These are phyloP conservation scores for Erpetoichthys calabaricus DNA, from an alignment of 2,797 vertebrate genomes.

Conservation along the genomic window DNA sequence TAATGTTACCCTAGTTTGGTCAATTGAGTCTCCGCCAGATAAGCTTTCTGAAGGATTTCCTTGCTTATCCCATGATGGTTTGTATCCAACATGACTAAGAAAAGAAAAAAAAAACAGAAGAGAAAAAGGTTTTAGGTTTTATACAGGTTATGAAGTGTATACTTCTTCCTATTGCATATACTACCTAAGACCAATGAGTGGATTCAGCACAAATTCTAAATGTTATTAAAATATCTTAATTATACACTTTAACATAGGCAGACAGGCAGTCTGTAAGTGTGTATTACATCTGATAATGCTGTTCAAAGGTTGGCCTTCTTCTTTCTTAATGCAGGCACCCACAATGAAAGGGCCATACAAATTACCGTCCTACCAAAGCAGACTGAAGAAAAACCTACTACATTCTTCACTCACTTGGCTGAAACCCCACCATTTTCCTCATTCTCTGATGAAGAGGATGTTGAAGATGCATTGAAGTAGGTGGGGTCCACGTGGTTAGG, in stretches of 20 bases:
- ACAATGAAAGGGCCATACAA: too few relatives aligned
- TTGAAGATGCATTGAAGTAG: slow-evolving; percentile 68
- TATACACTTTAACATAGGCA: too few relatives aligned
- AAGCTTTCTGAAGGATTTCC: slow-evolving; percentile 52
- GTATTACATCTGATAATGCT: too few relatives aligned
- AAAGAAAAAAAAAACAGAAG: slow-evolving; percentile 14
- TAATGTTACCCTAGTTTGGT: slow-evolving; percentile 68
- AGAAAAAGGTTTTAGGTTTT: background rate
- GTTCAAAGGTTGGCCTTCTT: too few relatives aligned
- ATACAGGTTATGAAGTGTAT: background rate
- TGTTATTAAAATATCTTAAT: too few relatives aligned
- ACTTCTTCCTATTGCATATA: background rate
- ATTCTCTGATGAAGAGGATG: slow-evolving; percentile 76
- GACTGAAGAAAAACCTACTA: background rate
- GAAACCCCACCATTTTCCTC: slow-evolving; percentile 68
- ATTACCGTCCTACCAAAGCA: too few relatives aligned
- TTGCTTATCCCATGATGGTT: slow-evolving; percentile 66
- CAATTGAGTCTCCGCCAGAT: slow-evolving; percentile 51
- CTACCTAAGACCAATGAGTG: background rate
- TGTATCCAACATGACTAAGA: slow-evolving; percentile 71
- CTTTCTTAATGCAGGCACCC: too few relatives aligned
- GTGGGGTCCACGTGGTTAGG: slow-evolving; percentile 64
- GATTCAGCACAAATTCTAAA: too few relatives aligned
- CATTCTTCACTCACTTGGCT: slow-evolving; percentile 63
- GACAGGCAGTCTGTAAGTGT: too few relatives aligned